Percentiles rank a stretch among this genome's conserved stretches.
Conservation (phyloP, 2,888 invertebrate genomes). For the Lobophora halterata region DNA sequence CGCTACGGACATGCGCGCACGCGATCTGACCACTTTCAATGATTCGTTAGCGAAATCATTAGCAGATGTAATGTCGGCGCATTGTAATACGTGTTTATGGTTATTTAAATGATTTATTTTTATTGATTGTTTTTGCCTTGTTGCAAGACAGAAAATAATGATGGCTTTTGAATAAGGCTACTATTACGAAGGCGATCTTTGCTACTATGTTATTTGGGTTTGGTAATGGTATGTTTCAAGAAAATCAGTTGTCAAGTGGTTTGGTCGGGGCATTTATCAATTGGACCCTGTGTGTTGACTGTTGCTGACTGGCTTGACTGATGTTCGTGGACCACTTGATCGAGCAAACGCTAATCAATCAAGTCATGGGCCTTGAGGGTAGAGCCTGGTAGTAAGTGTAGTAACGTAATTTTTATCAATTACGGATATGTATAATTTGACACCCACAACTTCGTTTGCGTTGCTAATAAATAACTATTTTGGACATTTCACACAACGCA, state of each 20-base stretch:
- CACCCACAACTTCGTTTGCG: too few species aligned
- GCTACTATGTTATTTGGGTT: slow-evolving; percentile 73
- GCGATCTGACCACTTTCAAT: slow-evolving; percentile 79
- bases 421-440: too few species aligned
- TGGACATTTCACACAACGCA: too few species aligned
- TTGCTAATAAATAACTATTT: too few species aligned
- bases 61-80: slow-evolving; percentile 78
- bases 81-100: slow-evolving; percentile 80
- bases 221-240: slow-evolving; percentile 74
- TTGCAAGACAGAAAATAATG: slow-evolving; percentile 80
- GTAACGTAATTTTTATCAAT: too few species aligned
- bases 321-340: slow-evolving; percentile 30
- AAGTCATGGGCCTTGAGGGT: slow-evolving; percentile 1
- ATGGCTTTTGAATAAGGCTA: slow-evolving; percentile 73
- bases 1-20: slow-evolving; percentile 62
- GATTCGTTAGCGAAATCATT: slow-evolving; percentile 81
- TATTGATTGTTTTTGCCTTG: slow-evolving; percentile 81
- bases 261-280: slow-evolving; percentile 65
- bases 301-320: slow-evolving; percentile 35
- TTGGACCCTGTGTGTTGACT: slow-evolving; percentile 41
- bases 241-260: slow-evolving; percentile 77
- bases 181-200: slow-evolving; percentile 75
- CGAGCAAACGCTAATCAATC: slow-evolving; percentile 4
- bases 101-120: slow-evolving; percentile 81
- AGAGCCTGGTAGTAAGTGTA: too few species aligned